Percentiles rank a stretch among this genome's conserved stretches.
Conservation (phyloP, 2,113 vertebrate species). For the Chaenocephalus aceratus region DNA sequence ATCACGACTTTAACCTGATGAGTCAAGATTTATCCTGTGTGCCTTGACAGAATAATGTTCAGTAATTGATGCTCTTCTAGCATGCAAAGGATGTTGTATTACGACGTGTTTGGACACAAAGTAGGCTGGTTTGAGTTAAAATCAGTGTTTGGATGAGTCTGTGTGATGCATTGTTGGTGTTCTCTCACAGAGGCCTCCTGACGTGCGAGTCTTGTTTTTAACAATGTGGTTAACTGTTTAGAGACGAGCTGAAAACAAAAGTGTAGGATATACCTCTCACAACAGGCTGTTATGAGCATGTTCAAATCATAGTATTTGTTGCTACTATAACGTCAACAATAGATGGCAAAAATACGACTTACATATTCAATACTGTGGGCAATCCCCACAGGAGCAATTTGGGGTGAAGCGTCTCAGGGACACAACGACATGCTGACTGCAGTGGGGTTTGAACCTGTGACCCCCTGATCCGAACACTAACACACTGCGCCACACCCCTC, state of each 20-base stretch:
- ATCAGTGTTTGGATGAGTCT: background rate
- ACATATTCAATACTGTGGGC: too few relatives aligned
- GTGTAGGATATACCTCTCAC: background rate
- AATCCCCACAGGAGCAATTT: too few relatives aligned
- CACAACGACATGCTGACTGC: too few relatives aligned
- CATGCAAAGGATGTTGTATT: background rate
- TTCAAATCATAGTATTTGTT: too few relatives aligned
- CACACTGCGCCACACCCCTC: too few relatives aligned
- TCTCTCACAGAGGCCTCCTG: background rate
- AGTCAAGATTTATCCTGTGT: constrained; percentile 16
- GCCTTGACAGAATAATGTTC: background rate
- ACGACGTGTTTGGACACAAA: background rate
- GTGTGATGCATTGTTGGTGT: constrained; percentile 1
- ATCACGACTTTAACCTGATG: background rate
- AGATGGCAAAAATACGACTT: too few relatives aligned
- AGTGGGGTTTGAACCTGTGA: too few relatives aligned
- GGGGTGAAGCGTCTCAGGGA: too few relatives aligned
- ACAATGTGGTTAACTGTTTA: constrained; percentile 14
- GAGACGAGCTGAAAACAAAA: constrained; percentile 6
- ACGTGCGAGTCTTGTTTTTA: constrained; percentile 2
- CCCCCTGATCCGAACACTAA: too few relatives aligned
- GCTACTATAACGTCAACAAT: too few relatives aligned
- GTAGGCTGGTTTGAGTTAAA: background rate
- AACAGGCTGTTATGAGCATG: background rate
- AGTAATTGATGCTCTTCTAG: background rate